phyloP scores from a whole-genome alignment of 35 echinoderm and acorn worm species.

The Strongylocentrotus purpuratus region DNA sequence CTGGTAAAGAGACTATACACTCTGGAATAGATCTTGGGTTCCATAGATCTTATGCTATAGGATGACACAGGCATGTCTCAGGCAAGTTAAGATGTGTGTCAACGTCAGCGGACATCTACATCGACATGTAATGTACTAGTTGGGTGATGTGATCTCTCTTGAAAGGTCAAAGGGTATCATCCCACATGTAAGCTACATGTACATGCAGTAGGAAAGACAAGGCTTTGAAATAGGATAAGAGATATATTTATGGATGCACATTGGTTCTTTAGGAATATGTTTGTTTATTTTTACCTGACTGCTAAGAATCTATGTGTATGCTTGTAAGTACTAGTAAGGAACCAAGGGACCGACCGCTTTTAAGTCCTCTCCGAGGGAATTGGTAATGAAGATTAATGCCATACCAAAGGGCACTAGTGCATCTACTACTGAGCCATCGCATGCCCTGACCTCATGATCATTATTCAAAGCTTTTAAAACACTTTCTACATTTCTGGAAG shows the following conservation, averaged over 20 bases:
- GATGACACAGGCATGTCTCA: conserved; percentile 1
- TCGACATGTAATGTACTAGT: neutral
- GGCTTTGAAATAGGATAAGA: neutral
- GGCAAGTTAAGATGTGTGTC: neutral
- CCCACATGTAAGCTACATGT: neutral
- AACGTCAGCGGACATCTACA: neutral
- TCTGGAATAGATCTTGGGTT: neutral
- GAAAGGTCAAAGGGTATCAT: neutral
- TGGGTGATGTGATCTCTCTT: neutral
- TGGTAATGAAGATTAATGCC: too few species aligned
- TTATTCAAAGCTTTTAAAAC: too few species aligned
- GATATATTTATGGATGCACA: neutral
- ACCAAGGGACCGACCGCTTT: too few species aligned
- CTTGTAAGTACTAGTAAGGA: too few species aligned
- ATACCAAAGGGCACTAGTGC: too few species aligned
- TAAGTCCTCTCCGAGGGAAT: too few species aligned
- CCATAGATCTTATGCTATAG: neutral
- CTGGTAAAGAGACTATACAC: neutral
- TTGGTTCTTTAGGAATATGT: too few species aligned
- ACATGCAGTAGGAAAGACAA: neutral
- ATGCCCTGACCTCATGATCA: too few species aligned
- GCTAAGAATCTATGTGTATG: too few species aligned
- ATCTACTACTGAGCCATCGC: too few species aligned
- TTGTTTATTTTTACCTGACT: too few species aligned
- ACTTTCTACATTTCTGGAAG: too few species aligned